Percentiles rank a stretch among this genome's conserved stretches.
phyloP scores from a whole-genome alignment of 2,797 vertebrate species.

The Amblyopsis hoosieri region DNA sequence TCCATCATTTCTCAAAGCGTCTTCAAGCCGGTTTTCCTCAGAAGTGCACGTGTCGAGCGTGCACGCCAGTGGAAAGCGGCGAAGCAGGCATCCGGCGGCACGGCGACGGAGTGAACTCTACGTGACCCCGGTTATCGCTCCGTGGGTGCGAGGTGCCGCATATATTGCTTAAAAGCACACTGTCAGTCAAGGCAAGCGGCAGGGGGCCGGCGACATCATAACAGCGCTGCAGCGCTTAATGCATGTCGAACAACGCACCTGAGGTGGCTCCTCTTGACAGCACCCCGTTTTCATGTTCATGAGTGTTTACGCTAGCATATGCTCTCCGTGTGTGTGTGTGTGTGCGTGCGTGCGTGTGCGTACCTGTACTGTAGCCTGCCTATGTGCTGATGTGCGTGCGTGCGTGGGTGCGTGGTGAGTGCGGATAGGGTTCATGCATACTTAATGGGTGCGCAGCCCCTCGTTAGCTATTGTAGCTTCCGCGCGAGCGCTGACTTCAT shows the following conservation, averaged over 20 bases:
- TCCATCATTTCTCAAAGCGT: neutral
- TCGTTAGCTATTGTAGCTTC: conserved; percentile 58
- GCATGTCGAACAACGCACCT: conserved; percentile 72
- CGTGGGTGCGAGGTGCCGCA: conserved; percentile 55
- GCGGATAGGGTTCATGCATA: conserved; percentile 66
- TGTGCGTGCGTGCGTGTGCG: conserved; percentile 5
- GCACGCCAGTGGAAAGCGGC: conserved; percentile 30
- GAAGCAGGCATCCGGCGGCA: conserved; percentile 49
- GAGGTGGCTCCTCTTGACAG: conserved; percentile 64
- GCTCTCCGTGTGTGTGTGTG: conserved; percentile 16
- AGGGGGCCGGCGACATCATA: conserved; percentile 70
- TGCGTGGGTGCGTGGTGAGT: conserved; percentile 11
- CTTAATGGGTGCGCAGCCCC: conserved; percentile 65
- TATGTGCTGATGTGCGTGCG: conserved; percentile 21
- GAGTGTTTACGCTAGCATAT: too few relatives aligned
- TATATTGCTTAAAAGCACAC: conserved; percentile 61
- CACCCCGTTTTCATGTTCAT: conserved; percentile 39
- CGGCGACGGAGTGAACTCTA: conserved; percentile 57
- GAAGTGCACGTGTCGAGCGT: conserved; percentile 15
- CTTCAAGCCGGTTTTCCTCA: neutral
- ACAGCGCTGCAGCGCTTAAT: conserved; percentile 73
- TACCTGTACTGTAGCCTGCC: conserved; percentile 22
- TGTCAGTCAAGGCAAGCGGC: conserved; percentile 70
- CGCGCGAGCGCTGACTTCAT: conserved; percentile 53
- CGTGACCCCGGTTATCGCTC: conserved; percentile 65